Conservation (phyloP, 2,888 invertebrate species). For the Drepanosiphum platanoidis region DNA sequence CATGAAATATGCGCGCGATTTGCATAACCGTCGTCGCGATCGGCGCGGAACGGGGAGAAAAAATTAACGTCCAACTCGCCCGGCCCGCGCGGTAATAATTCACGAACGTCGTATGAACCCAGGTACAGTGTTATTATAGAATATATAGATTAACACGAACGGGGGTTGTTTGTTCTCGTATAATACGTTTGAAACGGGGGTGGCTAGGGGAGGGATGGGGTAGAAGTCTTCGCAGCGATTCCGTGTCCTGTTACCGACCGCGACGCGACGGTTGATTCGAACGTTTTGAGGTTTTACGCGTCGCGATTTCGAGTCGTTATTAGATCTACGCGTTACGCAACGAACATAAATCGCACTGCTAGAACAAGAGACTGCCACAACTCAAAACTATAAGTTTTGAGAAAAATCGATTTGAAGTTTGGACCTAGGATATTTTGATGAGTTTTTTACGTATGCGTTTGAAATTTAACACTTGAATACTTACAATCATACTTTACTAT, state of each 20-base stretch:
- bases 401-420: too few relatives aligned
- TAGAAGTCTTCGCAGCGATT: not conserved
- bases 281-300: not conserved
- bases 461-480: too few relatives aligned
- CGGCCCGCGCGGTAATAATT: not conserved
- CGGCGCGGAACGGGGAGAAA: not conserved
- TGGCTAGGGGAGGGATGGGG: too few relatives aligned
- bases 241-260: not conserved
- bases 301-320: too few relatives aligned
- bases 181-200: not conserved
- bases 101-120: not conserved
- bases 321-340: not conserved
- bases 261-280: not conserved
- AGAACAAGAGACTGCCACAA: too few relatives aligned
- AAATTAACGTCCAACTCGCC: not conserved
- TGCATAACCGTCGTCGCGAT: not conserved
- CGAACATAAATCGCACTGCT: too few relatives aligned
- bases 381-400: too few relatives aligned
- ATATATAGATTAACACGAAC: not conserved
- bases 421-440: too few relatives aligned
- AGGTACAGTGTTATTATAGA: too few relatives aligned
- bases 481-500: too few relatives aligned
- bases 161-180: not conserved
- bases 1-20: not conserved
- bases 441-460: too few relatives aligned